Conservation (phyloP, 2,797 vertebrate species). For the Amazonetta brasiliensis region DNA sequence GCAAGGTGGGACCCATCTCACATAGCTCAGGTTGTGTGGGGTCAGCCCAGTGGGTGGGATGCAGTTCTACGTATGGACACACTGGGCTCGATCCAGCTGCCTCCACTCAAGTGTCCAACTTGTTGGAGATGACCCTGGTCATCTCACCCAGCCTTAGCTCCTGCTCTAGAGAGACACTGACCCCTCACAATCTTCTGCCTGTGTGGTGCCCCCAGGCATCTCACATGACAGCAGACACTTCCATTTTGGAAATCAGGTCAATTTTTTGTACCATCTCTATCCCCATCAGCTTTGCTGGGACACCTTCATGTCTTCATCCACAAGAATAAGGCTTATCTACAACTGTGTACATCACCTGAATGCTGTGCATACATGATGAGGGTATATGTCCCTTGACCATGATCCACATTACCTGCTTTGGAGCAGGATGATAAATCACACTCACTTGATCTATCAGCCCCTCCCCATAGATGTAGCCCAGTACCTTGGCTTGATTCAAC, state of each 20-base stretch:
- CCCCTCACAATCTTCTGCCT: rapidly evolving
- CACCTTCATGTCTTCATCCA: neutral
- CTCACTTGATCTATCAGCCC: too few species aligned
- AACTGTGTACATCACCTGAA: neutral
- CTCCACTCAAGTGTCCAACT: neutral
- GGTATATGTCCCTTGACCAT: neutral
- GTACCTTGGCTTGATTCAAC: neutral
- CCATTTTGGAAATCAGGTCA: neutral
- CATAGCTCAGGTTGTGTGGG: neutral
- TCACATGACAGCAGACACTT: neutral
- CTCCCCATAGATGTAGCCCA: neutral
- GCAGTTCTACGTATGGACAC: neutral
- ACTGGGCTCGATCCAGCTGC: rapidly evolving
- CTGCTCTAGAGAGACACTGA: neutral
- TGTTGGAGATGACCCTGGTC: rapidly evolving
- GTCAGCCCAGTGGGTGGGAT: neutral
- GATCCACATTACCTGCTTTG: neutral
- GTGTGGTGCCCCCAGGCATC: rapidly evolving
- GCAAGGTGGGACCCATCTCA: neutral
- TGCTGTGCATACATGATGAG: rapidly evolving
- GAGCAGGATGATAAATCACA: too few species aligned
- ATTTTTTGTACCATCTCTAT: neutral
- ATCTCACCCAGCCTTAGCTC: neutral
- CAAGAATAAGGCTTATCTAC: neutral
- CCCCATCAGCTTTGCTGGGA: neutral